phyloP scores from a whole-genome alignment of 2,797 vertebrate genomes.

The Urocyon cinereoargenteus region DNA sequence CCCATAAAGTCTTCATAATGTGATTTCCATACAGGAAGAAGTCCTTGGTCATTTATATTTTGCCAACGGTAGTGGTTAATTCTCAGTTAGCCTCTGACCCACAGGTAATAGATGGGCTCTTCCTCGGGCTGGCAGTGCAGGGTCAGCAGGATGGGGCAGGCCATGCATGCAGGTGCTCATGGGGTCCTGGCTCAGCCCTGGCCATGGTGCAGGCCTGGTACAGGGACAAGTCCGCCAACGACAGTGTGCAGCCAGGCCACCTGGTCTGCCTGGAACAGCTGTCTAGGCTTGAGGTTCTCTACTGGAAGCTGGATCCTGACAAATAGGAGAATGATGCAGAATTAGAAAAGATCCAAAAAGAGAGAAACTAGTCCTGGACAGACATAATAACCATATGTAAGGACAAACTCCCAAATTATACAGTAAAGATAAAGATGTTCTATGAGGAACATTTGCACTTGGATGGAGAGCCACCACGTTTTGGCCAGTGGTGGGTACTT shows the following conservation, averaged over 20 bases:
- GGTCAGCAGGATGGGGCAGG: background rate
- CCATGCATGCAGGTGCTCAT: background rate
- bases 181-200: fast-evolving
- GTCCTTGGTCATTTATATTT: background rate
- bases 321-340: conserved; percentile 93
- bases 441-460: background rate
- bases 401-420: conserved; percentile 93
- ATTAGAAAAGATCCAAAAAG: conserved; percentile 92
- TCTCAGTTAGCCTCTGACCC: background rate
- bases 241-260: background rate
- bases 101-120: background rate
- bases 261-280: background rate
- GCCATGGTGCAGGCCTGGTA: background rate
- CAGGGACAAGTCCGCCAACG: fast-evolving
- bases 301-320: conserved; percentile 93
- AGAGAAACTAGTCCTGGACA: conserved; percentile 93
- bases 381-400: conserved; percentile 94
- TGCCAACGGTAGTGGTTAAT: background rate
- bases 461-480: background rate
- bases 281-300: fast-evolving
- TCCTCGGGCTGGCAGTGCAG: background rate
- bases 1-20: background rate
- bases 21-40: background rate
- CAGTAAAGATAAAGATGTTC: conserved; percentile 91
- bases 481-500: background rate